Evolutionary conservation across 2,797 vertebrate genomes (phyloP).

Genomic region (Anguilla obscura): DNA sequence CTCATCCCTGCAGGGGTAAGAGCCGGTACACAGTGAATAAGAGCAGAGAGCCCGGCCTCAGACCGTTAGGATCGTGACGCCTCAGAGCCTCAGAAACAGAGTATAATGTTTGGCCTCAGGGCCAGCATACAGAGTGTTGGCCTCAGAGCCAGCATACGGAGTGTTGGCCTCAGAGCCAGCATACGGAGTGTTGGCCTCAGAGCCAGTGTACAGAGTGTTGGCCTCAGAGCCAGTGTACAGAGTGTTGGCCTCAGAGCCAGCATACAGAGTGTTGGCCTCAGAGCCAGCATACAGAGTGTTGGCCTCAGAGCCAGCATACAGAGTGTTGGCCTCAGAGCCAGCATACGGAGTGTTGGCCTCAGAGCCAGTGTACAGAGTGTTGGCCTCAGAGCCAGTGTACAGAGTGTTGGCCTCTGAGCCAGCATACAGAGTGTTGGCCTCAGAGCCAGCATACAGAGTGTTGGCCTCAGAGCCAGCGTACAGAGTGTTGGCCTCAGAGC

Average conservation of each 20-base stretch:
- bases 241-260: not conserved
- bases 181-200: not conserved
- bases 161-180: not conserved
- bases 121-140: not conserved
- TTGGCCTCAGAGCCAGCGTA: not conserved
- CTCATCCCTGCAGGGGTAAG: constrained; percentile 92
- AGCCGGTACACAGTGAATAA: constrained; percentile 21
- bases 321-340: not conserved
- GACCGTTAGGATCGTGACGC: not conserved
- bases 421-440: too few relatives aligned
- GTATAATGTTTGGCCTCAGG: not conserved
- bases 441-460: not conserved
- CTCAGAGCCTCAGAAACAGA: not conserved
- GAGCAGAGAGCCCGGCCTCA: not conserved
- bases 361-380: not conserved
- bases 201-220: not conserved
- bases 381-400: not conserved
- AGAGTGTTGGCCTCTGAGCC: not conserved
- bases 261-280: too few relatives aligned
- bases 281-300: not conserved
- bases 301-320: not conserved
- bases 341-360: not conserved
- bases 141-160: not conserved
- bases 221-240: not conserved
- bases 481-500: not conserved